Percentiles rank a stretch among this genome's conserved stretches.
These are phyloP conservation scores for Hypselothyrea guttata DNA, from an alignment of 2,888 invertebrate species.

Conservation along the genomic window DNA sequence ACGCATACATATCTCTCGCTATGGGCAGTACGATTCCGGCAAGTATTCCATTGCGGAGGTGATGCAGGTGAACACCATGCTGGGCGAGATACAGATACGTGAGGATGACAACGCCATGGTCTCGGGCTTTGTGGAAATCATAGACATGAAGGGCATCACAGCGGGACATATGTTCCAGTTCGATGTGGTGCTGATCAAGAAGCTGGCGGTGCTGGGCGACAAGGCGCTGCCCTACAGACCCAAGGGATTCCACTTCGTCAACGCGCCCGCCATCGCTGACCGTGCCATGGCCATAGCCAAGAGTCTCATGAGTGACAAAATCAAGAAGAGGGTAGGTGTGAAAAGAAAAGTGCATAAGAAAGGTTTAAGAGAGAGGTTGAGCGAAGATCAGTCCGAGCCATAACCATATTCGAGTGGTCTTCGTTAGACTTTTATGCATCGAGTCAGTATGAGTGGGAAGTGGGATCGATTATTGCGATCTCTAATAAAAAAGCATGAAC, in stretches of 20 bases:
- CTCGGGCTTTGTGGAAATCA: slow-evolving; percentile 84
- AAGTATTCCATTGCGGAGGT: slow-evolving; percentile 83
- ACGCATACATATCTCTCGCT: slow-evolving; percentile 83
- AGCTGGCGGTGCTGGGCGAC: slow-evolving; percentile 84
- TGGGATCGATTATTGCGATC: no score
- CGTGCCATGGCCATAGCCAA: slow-evolving; percentile 84
- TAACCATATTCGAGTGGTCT: no score
- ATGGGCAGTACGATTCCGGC: slow-evolving; percentile 83
- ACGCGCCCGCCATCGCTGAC: slow-evolving; percentile 85
- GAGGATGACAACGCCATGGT: slow-evolving; percentile 86
- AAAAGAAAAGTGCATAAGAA: no score
- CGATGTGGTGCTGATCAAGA: slow-evolving; percentile 85
- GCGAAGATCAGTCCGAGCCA: no score
- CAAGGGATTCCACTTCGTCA: slow-evolving; percentile 85
- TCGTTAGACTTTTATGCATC: no score
- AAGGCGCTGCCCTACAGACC: slow-evolving; percentile 86
- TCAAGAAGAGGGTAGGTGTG: slow-evolving; percentile 84
- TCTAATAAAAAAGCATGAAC: no score
- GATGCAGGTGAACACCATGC: slow-evolving; percentile 84
- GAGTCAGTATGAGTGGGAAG: no score
- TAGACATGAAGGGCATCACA: slow-evolving; percentile 85
- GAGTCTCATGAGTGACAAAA: slow-evolving; percentile 85
- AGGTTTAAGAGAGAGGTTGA: no score
- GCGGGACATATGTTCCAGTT: slow-evolving; percentile 84
- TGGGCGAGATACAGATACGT: slow-evolving; percentile 85